Conservation (phyloP, 2,888 invertebrate species). For the Andrena minutula region DNA sequence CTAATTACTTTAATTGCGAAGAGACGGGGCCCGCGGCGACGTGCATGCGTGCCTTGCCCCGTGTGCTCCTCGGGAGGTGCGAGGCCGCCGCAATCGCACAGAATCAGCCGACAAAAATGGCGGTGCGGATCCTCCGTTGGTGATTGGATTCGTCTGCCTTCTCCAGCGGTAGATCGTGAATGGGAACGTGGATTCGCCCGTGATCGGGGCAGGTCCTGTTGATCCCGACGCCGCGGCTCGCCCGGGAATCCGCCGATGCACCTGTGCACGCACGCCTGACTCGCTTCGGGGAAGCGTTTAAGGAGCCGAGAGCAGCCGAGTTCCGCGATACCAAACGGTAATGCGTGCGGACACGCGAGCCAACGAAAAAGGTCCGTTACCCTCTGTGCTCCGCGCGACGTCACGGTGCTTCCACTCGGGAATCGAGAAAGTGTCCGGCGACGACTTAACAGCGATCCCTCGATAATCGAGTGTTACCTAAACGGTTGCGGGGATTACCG, state of each 20-base stretch:
- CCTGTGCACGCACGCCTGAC: too few species aligned
- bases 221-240: background rate
- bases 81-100: background rate
- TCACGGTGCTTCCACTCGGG: background rate
- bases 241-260: background rate
- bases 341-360: constrained; percentile 48
- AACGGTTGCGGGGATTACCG: constrained; percentile 12
- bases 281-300: background rate
- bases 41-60: background rate
- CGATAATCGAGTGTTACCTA: constrained; percentile 23
- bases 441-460: constrained; percentile 2
- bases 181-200: constrained; percentile 30
- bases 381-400: constrained; percentile 17
- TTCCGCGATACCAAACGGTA: constrained; percentile 19
- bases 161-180: background rate
- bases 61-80: constrained; percentile 2
- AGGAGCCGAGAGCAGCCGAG: background rate
- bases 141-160: constrained; percentile 31
- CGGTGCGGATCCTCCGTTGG: constrained; percentile 30
- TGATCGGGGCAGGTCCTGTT: constrained; percentile 14
- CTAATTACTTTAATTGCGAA: constrained; percentile 60
- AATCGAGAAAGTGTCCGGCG: constrained; percentile 26
- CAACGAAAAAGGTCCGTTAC: constrained; percentile 50
- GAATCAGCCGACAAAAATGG: constrained; percentile 41
- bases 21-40: constrained; percentile 26